Percentiles rank a stretch among this genome's conserved stretches.
phyloP scores from a whole-genome alignment of 2,113 vertebrate species.

The Danionella cerebrum region DNA sequence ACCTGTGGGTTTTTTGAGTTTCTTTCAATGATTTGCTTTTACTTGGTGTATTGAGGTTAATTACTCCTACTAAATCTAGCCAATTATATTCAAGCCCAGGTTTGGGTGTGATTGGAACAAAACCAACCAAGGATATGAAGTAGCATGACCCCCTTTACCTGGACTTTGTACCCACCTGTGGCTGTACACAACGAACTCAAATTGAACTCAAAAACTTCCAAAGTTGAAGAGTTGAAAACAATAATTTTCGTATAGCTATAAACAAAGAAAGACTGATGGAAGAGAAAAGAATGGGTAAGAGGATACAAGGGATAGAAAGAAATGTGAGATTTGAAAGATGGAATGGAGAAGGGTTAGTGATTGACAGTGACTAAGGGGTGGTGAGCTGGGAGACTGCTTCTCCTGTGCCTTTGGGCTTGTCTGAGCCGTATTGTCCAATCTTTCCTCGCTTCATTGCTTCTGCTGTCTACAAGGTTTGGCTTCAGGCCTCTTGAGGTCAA shows the following conservation, averaged over 20 bases:
- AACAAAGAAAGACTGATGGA: background rate
- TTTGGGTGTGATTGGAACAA: no score
- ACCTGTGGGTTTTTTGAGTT: no score
- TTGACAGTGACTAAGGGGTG: background rate
- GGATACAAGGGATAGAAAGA: background rate
- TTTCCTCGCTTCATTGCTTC: conserved; percentile 30
- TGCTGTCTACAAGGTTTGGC: conserved; percentile 36
- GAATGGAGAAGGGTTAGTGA: background rate
- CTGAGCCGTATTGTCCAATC: conserved; percentile 15
- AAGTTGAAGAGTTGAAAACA: background rate
- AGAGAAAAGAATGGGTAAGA: background rate
- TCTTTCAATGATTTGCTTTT: no score
- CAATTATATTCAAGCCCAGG: no score
- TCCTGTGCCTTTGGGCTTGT: background rate
- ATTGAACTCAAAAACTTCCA: no score
- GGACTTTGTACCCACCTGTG: no score
- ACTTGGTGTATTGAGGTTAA: no score
- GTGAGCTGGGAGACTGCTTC: background rate
- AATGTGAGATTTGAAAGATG: background rate
- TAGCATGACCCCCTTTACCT: no score
- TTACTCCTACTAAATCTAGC: no score
- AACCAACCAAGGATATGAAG: no score
- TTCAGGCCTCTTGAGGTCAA: conserved; percentile 38
- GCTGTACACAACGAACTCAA: no score
- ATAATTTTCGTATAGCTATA: background rate